These are phyloP conservation scores for Cepphus grylle DNA, from an alignment of 2,113 vertebrate species.

Conservation along the genomic window DNA sequence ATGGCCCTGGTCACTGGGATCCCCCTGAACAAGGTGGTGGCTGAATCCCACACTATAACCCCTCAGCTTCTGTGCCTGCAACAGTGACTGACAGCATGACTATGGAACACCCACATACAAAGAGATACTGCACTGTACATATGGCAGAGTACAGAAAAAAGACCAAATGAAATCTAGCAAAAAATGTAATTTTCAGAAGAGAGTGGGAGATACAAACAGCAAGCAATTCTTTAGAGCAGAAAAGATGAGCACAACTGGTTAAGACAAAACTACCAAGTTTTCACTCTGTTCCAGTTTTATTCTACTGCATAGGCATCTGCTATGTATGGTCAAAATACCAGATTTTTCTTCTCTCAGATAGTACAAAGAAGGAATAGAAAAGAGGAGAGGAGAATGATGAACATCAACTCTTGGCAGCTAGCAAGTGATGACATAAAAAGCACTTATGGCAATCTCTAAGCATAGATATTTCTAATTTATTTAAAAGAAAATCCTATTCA, in stretches of 20 bases:
- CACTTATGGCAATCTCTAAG: conserved; percentile 22
- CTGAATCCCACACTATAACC: neutral
- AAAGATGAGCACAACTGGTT: neutral
- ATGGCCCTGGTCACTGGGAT: neutral
- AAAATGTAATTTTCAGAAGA: neutral
- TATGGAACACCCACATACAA: conserved; percentile 12
- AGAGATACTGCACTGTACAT: neutral
- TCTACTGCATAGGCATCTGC: conserved; percentile 6
- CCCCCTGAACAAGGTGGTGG: neutral
- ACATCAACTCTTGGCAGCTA: conserved; percentile 23
- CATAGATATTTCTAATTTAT: conserved; percentile 22
- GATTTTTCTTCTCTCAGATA: neutral
- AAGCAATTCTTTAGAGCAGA: neutral
- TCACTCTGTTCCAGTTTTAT: neutral
- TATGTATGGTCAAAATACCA: neutral
- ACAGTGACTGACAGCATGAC: conserved; percentile 40
- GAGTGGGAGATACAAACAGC: neutral
- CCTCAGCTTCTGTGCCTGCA: neutral
- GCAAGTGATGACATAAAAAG: neutral
- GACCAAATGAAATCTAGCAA: neutral
- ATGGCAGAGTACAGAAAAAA: neutral
- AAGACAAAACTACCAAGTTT: neutral
- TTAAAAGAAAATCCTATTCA: conserved; percentile 16
- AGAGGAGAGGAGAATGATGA: neutral
- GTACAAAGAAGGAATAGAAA: neutral